Percentiles rank a stretch among this genome's conserved stretches.
These are phyloP conservation scores for Papilio gigon DNA, from an alignment of 2,888 invertebrate genomes.

Conservation along the genomic window DNA sequence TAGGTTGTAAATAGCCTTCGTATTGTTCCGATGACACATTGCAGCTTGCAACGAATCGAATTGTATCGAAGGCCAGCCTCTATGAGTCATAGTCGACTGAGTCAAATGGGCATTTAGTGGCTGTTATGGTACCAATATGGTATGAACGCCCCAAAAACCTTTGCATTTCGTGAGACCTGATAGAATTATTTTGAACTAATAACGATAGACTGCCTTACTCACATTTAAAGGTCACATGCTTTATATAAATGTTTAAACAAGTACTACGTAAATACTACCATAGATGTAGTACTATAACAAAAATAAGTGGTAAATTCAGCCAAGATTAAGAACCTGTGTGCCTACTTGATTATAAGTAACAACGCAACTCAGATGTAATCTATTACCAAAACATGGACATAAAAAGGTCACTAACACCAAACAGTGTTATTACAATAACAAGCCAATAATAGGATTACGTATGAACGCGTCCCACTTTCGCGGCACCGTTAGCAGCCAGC, in stretches of 20 bases:
- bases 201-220: neutral
- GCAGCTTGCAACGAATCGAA: slow-evolving; percentile 46
- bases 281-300: neutral
- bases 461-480: slow-evolving; percentile 71
- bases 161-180: slow-evolving; percentile 16
- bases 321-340: neutral
- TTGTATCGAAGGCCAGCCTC: slow-evolving; percentile 46
- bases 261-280: neutral
- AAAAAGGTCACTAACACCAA: slow-evolving; percentile 52
- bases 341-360: neutral
- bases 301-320: neutral
- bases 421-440: slow-evolving; percentile 72
- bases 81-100: slow-evolving; percentile 51
- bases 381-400: slow-evolving; percentile 7
- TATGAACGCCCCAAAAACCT: slow-evolving; percentile 14
- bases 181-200: neutral
- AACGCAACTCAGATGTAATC: slow-evolving; percentile 15
- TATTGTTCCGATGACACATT: slow-evolving; percentile 55
- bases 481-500: slow-evolving; percentile 66
- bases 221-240: neutral
- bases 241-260: neutral
- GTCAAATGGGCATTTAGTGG: slow-evolving; percentile 39
- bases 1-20: slow-evolving; percentile 53
- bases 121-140: slow-evolving; percentile 14
- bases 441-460: slow-evolving; percentile 80